Conservation (phyloP, 2,888 invertebrate genomes). For the Idaea straminata region DNA sequence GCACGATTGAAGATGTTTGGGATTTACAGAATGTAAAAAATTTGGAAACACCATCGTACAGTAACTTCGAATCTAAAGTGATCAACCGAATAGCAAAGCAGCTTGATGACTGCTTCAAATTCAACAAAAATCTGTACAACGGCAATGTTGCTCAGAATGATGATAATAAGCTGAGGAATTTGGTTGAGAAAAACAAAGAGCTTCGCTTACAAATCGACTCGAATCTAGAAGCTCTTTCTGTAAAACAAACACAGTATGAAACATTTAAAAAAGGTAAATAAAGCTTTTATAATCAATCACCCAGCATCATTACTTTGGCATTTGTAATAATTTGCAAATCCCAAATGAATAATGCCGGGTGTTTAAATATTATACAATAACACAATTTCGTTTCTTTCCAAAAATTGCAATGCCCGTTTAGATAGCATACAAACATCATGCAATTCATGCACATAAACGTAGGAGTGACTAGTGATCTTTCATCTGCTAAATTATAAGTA, state of each 20-base stretch:
- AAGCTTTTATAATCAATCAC: not conserved
- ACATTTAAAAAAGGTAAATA: slow-evolving; percentile 56
- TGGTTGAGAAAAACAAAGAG: slow-evolving; percentile 55
- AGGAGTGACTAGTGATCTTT: not conserved
- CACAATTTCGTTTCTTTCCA: too few relatives aligned
- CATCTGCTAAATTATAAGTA: not conserved
- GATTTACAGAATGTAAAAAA: slow-evolving; percentile 34
- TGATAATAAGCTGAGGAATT: slow-evolving; percentile 51
- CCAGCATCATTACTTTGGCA: not conserved
- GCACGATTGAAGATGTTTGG: slow-evolving; percentile 51
- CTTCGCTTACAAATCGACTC: slow-evolving; percentile 51
- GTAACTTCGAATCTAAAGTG: slow-evolving; percentile 41
- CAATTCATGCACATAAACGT: not conserved
- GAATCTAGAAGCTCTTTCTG: slow-evolving; percentile 48
- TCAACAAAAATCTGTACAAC: slow-evolving; percentile 35
- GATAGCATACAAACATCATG: too few relatives aligned
- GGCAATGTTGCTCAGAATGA: slow-evolving; percentile 36
- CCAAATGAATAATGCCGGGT: too few relatives aligned
- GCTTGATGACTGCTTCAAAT: slow-evolving; percentile 46
- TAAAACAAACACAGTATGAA: slow-evolving; percentile 54
- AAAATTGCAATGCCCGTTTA: too few relatives aligned
- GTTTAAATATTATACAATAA: too few relatives aligned
- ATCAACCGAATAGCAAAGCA: slow-evolving; percentile 38
- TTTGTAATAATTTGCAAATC: too few relatives aligned
- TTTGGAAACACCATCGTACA: slow-evolving; percentile 35